Base-by-base conservation (phyloP, 2,797 vertebrate genomes). In the Alca torda region DNA sequence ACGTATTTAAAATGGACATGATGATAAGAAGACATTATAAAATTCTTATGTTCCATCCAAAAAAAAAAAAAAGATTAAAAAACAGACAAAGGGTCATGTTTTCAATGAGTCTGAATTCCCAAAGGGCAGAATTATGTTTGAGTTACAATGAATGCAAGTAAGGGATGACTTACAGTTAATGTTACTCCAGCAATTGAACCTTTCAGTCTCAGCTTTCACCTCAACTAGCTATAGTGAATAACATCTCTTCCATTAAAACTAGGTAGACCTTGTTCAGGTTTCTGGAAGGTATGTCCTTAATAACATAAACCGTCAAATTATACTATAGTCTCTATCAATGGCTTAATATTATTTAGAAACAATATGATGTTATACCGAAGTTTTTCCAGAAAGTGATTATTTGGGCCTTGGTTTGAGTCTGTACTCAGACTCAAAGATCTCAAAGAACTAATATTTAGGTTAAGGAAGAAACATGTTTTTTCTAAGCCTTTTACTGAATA, bases 31-130 rank as follows among this genome's bases (percentile, higher is more conserved):
- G 16, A 26, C 11, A 39, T 6, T 24, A 60, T 39, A 69, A 65
- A 61, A 60, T 24, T 39, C 9, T 1, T n/a, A 15, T 33, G 1
- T 80, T 67, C 3, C 10, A 72, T 28, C 1, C 1, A 23, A 31
- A 54, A 61, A 25, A 25, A 35, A 25, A 24, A 35, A 41, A 61
- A 87, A 50, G 1, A 46, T 4, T 17, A 9, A 17, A 21, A 39
- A 63, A 7, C 11, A 50, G 12, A 50, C 0, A 10, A 70, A 3
- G 9, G 4, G 0, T 46, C 13, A 60, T n/a, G 4, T 48, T 76
- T 91, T 76, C 21, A 67, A 10, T 35, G 50, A 37, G 8, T 28
- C 41, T 63, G 13, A 80, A 83, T 53, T 70, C 60, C 11, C 9
- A 33, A 77, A 48, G 6, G 35, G 14, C 25, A 87, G 10, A 82